Conservation (phyloP, 2,797 vertebrate species). For the Chloroceryle amazona region DNA sequence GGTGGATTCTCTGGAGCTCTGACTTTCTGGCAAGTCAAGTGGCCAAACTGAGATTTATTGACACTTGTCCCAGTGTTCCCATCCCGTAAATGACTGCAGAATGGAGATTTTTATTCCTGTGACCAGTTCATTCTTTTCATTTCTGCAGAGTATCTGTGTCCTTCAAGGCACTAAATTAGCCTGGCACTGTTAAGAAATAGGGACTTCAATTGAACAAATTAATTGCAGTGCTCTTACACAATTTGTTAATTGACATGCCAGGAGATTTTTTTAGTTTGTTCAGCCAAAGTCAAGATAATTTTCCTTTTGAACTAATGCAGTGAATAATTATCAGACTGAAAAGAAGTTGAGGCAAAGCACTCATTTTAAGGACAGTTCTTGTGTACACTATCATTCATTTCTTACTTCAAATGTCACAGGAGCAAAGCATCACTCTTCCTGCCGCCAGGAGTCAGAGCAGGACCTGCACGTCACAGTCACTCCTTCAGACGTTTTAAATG, state of each 20-base stretch:
- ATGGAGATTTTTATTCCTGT: slow-evolving; percentile 24
- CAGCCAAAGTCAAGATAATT: slow-evolving; percentile 17
- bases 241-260: slow-evolving; percentile 20
- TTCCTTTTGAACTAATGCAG: not conserved
- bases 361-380: not conserved
- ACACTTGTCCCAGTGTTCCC: not conserved
- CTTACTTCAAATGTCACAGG: not conserved
- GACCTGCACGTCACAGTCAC: not conserved
- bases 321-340: not conserved
- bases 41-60: slow-evolving; percentile 44
- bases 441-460: not conserved
- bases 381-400: not conserved
- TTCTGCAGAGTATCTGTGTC: slow-evolving; percentile 17
- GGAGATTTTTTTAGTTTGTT: not conserved
- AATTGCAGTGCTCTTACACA: not conserved
- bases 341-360: not conserved
- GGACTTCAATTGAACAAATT: slow-evolving; percentile 46
- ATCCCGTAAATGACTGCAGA: slow-evolving; percentile 22
- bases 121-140: not conserved
- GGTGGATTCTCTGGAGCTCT: not conserved
- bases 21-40: not conserved
- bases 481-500: not conserved
- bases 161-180: slow-evolving; percentile 38
- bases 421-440: not conserved
- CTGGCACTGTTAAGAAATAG: slow-evolving; percentile 14